Evolutionary conservation across 2,797 vertebrate genomes (phyloP), one percentile per base, ranked within the genome.

Genomic region (Ara ararauna): DNA sequence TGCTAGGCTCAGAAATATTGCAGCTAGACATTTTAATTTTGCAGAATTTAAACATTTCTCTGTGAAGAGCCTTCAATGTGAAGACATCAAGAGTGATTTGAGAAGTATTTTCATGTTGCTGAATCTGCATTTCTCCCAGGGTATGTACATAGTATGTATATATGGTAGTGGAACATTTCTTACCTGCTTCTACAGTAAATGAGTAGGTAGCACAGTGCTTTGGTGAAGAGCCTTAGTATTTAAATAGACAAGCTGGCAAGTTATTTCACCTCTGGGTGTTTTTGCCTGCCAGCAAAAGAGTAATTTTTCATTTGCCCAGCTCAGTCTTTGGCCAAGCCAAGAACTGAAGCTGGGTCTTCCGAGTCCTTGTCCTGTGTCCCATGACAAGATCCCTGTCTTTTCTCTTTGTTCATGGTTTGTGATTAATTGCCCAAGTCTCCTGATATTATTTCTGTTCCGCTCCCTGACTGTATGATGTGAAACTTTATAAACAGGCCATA

Each of bases 401-500:
- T 26, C 67, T 68, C 75, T 96, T 95, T 95, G 84, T 94, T 75
- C 62, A 76, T 0, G 0, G 10, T 62, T 91, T 68, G 84, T 96
- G 94, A 96, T 95, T 85, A 87, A 96, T 97, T 34, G 0, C 50
- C 62, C 38, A 4, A 95, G 91, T 21, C 91, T 93, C 53, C 78
- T 80, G 88, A 95, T 91, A 94, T 70, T 83, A 92, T 93, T 96
- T 92, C 93, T 95, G n/a, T 93, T 95, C 78, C 89, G 75, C 86
- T 93, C 86, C 58, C 65, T 66, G 87, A 68, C 84, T 96, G 72
- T 90, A 94, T n/a, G 89, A 91, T 80, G 93, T 66, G 90, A 85
- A 96, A 97, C 92, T 96, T 93, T 92, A 91, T 91, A 90, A 94
- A 87, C 90, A 95, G 93, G 88, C 88, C 85, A 56, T 23, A 93